Conservation (phyloP, 2,888 invertebrate species). For the Chrysotoxum bicinctum region DNA sequence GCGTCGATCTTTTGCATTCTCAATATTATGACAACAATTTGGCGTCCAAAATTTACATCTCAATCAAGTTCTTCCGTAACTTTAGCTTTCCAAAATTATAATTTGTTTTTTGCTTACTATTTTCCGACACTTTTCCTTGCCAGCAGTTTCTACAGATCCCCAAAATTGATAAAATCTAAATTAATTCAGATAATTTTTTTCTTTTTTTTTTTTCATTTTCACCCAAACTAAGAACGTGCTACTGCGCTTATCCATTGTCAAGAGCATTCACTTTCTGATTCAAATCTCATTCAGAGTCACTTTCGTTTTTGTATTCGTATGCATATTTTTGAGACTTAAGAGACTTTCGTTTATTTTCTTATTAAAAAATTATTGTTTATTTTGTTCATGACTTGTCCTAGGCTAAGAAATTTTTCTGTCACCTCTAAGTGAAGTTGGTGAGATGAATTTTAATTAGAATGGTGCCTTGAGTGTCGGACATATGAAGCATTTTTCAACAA, state of each 20-base stretch:
- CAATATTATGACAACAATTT: neutral
- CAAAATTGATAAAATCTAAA: constrained; percentile 37
- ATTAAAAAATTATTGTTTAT: constrained; percentile 28
- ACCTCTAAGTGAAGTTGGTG: neutral
- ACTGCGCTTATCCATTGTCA: constrained; percentile 3
- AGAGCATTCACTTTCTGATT: constrained; percentile 52
- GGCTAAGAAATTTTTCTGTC: neutral
- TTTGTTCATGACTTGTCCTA: constrained; percentile 24
- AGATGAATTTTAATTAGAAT: constrained; percentile 19
- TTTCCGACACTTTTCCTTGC: constrained; percentile 17
- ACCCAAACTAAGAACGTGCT: constrained; percentile 4
- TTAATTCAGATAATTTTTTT: neutral
- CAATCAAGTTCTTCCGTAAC: neutral
- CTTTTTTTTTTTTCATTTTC: constrained; percentile 25
- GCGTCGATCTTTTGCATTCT: neutral
- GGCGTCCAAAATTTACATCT: neutral
- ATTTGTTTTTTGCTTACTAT: neutral
- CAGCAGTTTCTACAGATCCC: neutral
- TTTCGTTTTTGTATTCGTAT: constrained; percentile 37
- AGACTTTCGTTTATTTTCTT: constrained; percentile 48
- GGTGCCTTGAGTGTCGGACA: neutral
- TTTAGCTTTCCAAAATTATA: constrained; percentile 4
- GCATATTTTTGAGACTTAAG: constrained; percentile 43
- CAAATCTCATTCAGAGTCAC: constrained; percentile 49
- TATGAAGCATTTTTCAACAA: neutral